Percentiles rank a stretch among this genome's conserved stretches.
These are phyloP conservation scores for Centrocercus urophasianus DNA, from an alignment of 2,113 vertebrate genomes.

Conservation along the genomic window DNA sequence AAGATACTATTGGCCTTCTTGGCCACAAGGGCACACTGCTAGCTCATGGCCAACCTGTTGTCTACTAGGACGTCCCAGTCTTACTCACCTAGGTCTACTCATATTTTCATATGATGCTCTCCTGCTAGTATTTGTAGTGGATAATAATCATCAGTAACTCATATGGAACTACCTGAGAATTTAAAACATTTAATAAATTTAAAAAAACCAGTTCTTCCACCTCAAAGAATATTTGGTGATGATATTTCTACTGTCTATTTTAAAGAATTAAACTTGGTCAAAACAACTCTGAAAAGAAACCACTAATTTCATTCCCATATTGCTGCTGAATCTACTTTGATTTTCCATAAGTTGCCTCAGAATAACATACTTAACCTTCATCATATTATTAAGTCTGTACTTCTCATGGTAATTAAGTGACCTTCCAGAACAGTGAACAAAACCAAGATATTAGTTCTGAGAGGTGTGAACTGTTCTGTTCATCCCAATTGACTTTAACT, in stretches of 20 bases:
- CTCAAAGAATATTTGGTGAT: neutral
- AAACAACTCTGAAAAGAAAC: neutral
- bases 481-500: conserved; percentile 50
- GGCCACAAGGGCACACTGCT: neutral
- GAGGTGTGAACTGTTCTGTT: conserved; percentile 55
- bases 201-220: rapidly evolving
- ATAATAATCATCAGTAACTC: neutral
- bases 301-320: neutral
- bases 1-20: neutral
- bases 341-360: conserved; percentile 11
- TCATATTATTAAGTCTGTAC: conserved; percentile 36
- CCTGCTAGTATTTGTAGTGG: neutral
- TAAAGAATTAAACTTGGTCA: neutral
- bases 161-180: neutral
- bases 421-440: conserved; percentile 58
- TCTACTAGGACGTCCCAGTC: neutral
- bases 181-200: neutral
- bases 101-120: neutral
- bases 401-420: conserved; percentile 61
- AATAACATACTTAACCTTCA: conserved; percentile 56
- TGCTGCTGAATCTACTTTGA: conserved; percentile 14
- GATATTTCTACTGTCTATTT: neutral
- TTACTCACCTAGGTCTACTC: neutral
- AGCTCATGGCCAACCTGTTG: too few species aligned
- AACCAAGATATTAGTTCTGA: conserved; percentile 63